phyloP scores from a whole-genome alignment of 2,113 vertebrate genomes.

The Colius striatus region DNA sequence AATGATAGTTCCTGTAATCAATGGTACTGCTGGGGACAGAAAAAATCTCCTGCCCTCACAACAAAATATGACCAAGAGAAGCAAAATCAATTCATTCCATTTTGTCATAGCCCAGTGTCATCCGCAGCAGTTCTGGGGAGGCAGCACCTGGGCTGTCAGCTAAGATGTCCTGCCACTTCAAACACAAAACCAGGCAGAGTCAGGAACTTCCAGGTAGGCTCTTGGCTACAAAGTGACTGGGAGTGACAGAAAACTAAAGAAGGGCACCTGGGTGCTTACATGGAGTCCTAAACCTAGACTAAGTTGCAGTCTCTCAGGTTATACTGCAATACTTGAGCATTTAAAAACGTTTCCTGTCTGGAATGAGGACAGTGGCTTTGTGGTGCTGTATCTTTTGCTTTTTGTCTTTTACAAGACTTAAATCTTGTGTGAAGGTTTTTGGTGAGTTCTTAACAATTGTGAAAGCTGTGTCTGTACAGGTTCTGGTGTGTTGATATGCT shows the following conservation, averaged over 20 bases:
- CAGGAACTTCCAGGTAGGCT: conserved; percentile 45
- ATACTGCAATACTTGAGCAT: not conserved
- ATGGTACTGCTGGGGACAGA: not conserved
- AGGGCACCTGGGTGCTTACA: not conserved
- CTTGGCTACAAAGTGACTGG: not conserved
- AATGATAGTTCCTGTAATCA: not conserved
- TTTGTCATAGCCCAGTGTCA: not conserved
- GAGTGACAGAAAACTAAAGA: not conserved
- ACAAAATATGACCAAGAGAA: not conserved
- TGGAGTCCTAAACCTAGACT: not conserved
- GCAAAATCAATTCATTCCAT: not conserved
- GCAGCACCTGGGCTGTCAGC: not conserved
- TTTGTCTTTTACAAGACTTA: not conserved
- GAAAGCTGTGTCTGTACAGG: not conserved
- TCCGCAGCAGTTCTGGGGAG: not conserved
- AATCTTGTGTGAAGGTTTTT: not conserved
- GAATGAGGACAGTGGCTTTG: not conserved
- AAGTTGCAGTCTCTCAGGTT: not conserved
- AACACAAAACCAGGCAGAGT: not conserved
- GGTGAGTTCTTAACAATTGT: not conserved
- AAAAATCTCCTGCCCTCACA: not conserved
- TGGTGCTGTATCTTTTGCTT: not conserved
- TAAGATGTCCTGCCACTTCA: not conserved
- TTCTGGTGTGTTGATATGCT: not conserved
- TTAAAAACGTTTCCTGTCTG: not conserved